These are phyloP conservation scores for Amiota communis DNA, from an alignment of 2,888 invertebrate species.

Conservation along the genomic window DNA sequence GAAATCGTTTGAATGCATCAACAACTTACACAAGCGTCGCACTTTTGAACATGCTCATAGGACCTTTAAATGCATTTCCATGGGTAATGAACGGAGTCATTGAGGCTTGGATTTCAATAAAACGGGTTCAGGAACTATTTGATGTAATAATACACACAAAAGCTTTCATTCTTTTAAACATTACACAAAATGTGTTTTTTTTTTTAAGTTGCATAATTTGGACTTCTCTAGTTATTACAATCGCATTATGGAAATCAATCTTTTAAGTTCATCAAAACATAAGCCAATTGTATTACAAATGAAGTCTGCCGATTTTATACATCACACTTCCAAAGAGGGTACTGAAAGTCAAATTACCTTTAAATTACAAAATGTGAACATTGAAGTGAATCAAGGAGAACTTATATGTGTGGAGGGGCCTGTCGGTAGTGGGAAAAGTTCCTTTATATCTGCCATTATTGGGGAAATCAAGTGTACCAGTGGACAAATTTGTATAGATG, in stretches of 20 bases:
- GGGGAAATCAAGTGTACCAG: slow-evolving; percentile 84
- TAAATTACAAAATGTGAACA: slow-evolving; percentile 67
- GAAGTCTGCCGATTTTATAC: slow-evolving; percentile 77
- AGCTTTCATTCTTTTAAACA: not conserved
- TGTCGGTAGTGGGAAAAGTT: slow-evolving; percentile 94
- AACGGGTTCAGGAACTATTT: slow-evolving; percentile 87
- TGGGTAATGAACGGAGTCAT: slow-evolving; percentile 98
- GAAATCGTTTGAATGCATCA: slow-evolving; percentile 84
- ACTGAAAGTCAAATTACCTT: slow-evolving; percentile 39
- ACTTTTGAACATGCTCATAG: slow-evolving; percentile 94
- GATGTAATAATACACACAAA: slow-evolving; percentile 75
- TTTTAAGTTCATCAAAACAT: not conserved
- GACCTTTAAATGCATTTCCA: slow-evolving; percentile 96
- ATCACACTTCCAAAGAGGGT: slow-evolving; percentile 43
- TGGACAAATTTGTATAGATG: slow-evolving; percentile 82
- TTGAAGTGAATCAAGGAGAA: slow-evolving; percentile 77
- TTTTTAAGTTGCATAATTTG: slow-evolving; percentile 63
- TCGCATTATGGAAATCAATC: slow-evolving; percentile 61
- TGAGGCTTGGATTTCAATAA: slow-evolving; percentile 95
- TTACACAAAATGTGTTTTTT: not conserved
- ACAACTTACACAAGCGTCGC: slow-evolving; percentile 96
- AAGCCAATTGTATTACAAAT: slow-evolving; percentile 77
- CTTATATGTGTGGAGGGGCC: slow-evolving; percentile 90
- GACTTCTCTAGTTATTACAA: slow-evolving; percentile 71
- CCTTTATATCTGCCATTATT: slow-evolving; percentile 86